Base-by-base conservation (phyloP, 1,140 invertebrate genomes). In the Ostrea denselamellosa region DNA sequence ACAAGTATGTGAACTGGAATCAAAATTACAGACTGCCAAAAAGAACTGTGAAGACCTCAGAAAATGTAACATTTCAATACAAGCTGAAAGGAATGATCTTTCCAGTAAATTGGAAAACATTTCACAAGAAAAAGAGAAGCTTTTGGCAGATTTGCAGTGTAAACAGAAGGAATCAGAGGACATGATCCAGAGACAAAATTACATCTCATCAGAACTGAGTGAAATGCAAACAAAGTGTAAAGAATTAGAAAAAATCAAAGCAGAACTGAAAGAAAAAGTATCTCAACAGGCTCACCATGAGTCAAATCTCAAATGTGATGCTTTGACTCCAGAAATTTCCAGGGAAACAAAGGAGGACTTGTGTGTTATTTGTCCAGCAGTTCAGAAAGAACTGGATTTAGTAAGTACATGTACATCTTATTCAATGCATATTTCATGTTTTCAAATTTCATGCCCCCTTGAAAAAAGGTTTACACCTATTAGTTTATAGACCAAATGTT, bases 221-320 rank as follows among this genome's bases (percentile, higher is more conserved):
- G 77, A 84, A 71, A 77, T 71, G 12, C 85, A 85, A 44, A 62
- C 25, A 10, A 68, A 14, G 65, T 51, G 14, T 52, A 51, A 85
- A 52, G 28, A 71, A 53, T 56, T 65, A 71, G 52, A 25, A n/a
- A 52, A 25, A 25, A 83, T 85, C 51, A 77, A 28, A 62, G 14
- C 34, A n/a, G 83, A 88, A 51, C 34, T 86, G 0, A 71, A 87
- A 54, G 86, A 90, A 68, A 85, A 82, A 28, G 89, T 87, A 65
- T 44, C 85, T 28, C 25, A 62, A n/a, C 5, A 77, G 25, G 28
- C 68, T 28, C 12, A 25, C 28, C 68, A 77, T 28, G 68, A 12
- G 9, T 77, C 68, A 77, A 12, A 4, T 10, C 68, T 14, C 8
- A 77, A 77, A 34, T 9, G 14, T 34, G 68, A 77, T 25, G 68